Evolutionary conservation across 2,888 invertebrate species (phyloP), one percentile per base, ranked within the genome.

Genomic region (Scaptomyza caliginosa): DNA sequence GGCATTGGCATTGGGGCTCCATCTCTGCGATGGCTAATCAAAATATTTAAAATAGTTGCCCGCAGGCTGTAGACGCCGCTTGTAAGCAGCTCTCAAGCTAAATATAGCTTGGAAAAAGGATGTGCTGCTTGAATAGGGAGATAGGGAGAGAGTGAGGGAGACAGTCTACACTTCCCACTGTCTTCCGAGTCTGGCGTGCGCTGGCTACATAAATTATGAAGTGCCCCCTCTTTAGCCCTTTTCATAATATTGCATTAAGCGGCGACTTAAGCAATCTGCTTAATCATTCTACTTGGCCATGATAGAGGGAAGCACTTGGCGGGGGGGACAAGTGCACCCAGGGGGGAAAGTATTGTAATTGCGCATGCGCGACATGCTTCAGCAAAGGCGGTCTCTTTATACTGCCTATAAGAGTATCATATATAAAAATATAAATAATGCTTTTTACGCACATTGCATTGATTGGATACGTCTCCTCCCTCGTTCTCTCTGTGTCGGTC

Each of bases 311-410:
- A 36, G 46, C 21, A n/a, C n/a, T n/a, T n/a, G n/a, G 38, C 4
- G 23, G 36, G 6, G 28, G 34, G 3, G 6, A 16, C 43, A 39
- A 48, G 59, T 45, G 45, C 19, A n/a, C 45, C 28, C 28, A 16
- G 40, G 54, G n/a, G 48, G 58, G 59, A 43, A 43, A 43, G 26
- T 62, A 51, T 46, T 68, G 79, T 73, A 81, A 85, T 81, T 85
- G 80, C 79, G 76, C 85, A 85, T 82, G 86, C 79, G 86, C 83
- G 59, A 81, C 84, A 80, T 80, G 79, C 84, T 49, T 63, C 77
- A 70, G 34, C 43, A 75, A 56, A 78, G 80, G 75, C 60, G 52
- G 46, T 11, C 30, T 59, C 78, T 80, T 80, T 74, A 74, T 63
- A 58, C 58, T 32, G 4, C 32, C 32, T 32, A 49, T 39, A 51